These are phyloP conservation scores for Cnemophilus loriae DNA, from an alignment of 2,113 vertebrate species.

Conservation along the genomic window DNA sequence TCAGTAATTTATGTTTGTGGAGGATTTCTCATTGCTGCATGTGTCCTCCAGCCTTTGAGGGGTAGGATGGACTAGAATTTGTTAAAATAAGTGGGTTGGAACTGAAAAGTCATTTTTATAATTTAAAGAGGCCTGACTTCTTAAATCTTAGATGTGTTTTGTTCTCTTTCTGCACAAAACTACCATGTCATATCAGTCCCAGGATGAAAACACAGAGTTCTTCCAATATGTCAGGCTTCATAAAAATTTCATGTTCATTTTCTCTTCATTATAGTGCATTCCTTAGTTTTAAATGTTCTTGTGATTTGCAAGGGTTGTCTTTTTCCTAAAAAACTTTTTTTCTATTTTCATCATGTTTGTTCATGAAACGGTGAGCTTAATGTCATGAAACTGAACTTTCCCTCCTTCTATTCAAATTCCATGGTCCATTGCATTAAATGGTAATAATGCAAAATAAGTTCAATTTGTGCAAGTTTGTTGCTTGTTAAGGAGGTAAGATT, in stretches of 20 bases:
- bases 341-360: not conserved
- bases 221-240: not conserved
- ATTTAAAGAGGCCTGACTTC: not conserved
- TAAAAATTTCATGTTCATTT: not conserved
- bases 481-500: not conserved
- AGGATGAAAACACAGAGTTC: not conserved
- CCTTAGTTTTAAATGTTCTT: not conserved
- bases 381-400: not conserved
- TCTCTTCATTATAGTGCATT: not conserved
- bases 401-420: not conserved
- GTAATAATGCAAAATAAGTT: not conserved
- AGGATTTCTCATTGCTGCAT: not conserved
- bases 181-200: not conserved
- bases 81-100: not conserved
- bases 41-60: not conserved
- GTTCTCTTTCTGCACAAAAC: not conserved
- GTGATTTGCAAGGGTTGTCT: not conserved
- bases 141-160: not conserved
- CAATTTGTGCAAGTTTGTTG: not conserved
- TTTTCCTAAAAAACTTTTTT: not conserved
- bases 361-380: not conserved
- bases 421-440: not conserved
- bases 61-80: not conserved
- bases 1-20: not conserved
- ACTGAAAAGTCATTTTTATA: not conserved